Evolutionary conservation across 2,797 vertebrate genomes (phyloP).

Genomic region (Cuculus canorus): DNA sequence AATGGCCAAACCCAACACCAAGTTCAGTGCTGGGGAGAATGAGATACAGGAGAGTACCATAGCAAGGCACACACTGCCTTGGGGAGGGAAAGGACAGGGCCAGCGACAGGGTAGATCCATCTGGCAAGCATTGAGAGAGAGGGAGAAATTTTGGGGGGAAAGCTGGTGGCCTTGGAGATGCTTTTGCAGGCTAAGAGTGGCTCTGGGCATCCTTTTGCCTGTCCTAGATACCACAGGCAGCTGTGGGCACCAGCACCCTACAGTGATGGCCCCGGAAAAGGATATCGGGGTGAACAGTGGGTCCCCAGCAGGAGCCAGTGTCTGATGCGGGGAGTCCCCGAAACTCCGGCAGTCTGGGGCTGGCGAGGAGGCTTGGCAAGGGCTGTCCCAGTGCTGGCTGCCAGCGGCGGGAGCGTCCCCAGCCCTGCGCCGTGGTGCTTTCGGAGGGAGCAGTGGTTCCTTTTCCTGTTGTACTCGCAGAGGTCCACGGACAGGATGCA

Average conservation of each 20-base stretch:
- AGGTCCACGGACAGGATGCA: slow-evolving; percentile 79
- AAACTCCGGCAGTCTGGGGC: rapidly evolving
- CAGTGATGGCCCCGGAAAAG: neutral
- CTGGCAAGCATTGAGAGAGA: neutral
- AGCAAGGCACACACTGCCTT: neutral
- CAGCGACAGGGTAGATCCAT: neutral
- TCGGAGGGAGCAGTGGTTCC: slow-evolving; percentile 67
- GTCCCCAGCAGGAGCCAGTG: neutral
- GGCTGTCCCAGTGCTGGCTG: neutral
- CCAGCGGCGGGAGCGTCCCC: neutral
- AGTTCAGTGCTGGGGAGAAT: neutral
- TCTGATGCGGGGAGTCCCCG: neutral
- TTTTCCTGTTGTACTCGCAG: slow-evolving; percentile 82
- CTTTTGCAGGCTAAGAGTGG: neutral
- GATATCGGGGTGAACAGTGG: rapidly evolving
- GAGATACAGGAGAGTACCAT: neutral
- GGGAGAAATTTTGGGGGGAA: neutral
- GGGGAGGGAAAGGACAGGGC: neutral
- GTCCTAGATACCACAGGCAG: neutral
- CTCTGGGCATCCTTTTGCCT: neutral
- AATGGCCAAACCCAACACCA: neutral
- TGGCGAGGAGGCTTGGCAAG: neutral
- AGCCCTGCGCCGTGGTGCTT: rapidly evolving
- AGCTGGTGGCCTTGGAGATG: neutral
- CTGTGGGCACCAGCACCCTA: neutral